Percentiles rank a stretch among this genome's conserved stretches.
Conservation (phyloP, 1,140 invertebrate species). For the Drosophila littoralis region DNA sequence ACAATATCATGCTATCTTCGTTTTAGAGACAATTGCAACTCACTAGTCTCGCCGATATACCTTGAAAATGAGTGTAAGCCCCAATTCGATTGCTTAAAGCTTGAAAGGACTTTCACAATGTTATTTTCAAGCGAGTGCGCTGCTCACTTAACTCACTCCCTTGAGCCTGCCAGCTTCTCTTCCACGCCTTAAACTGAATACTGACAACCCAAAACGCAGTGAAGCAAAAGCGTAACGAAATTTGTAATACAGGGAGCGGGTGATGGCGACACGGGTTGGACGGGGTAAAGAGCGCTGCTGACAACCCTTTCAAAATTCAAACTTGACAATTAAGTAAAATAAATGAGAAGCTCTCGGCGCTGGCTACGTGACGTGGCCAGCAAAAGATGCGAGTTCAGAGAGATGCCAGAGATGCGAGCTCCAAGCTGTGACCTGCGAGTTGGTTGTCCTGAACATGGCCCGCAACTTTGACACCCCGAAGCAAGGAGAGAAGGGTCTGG, state of each 20-base stretch:
- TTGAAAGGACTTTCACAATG: slow-evolving; percentile 4
- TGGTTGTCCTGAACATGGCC: slow-evolving; percentile 23
- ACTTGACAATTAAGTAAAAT: slow-evolving; percentile 83
- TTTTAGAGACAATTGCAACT: too few relatives aligned
- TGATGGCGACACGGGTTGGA: neutral
- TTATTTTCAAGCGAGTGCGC: slow-evolving; percentile 22
- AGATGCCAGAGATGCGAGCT: slow-evolving; percentile 16
- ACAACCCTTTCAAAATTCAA: slow-evolving; percentile 77
- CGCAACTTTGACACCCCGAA: slow-evolving; percentile 71
- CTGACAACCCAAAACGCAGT: slow-evolving; percentile 36
- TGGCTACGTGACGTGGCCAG: slow-evolving; percentile 64
- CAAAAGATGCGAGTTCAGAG: slow-evolving; percentile 56
- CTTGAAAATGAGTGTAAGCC: too few relatives aligned
- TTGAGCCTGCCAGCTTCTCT: slow-evolving; percentile 9
- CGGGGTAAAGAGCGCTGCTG: slow-evolving; percentile 40
- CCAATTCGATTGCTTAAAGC: slow-evolving; percentile 18
- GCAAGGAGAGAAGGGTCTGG: neutral
- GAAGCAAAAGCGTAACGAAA: slow-evolving; percentile 62
- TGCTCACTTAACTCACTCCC: slow-evolving; percentile 18
- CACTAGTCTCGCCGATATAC: too few relatives aligned
- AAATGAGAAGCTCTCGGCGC: slow-evolving; percentile 69
- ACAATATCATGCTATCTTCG: too few relatives aligned
- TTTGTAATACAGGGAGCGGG: slow-evolving; percentile 15
- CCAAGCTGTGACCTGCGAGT: slow-evolving; percentile 34
- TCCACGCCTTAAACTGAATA: slow-evolving; percentile 21